These are phyloP conservation scores for Lagocephalus sceleratus DNA, from an alignment of 2,797 vertebrate genomes.

Conservation along the genomic window DNA sequence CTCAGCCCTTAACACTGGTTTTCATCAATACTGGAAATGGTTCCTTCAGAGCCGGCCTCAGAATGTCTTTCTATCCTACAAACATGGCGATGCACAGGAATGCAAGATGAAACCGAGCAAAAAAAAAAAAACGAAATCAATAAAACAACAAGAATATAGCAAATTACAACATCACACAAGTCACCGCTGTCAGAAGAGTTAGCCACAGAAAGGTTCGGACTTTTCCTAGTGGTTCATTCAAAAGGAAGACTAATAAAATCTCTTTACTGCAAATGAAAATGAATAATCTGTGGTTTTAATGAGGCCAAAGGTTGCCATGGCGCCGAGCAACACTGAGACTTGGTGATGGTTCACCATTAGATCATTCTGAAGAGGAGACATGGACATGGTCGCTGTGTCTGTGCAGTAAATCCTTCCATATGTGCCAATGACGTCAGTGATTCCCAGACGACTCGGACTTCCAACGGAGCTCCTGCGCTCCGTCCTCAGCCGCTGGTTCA, in stretches of 20 bases:
- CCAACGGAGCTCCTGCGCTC: constrained; percentile 23
- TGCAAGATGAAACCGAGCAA: constrained; percentile 65
- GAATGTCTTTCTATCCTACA: constrained; percentile 21
- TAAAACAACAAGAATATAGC: constrained; percentile 27
- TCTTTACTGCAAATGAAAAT: constrained; percentile 34
- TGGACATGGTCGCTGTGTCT: constrained; percentile 36
- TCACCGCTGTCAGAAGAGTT: constrained; percentile 28
- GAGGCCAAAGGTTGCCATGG: constrained; percentile 34
- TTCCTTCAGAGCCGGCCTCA: constrained; percentile 58
- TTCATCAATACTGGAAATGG: constrained; percentile 56
- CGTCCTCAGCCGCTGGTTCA: constrained; percentile 36
- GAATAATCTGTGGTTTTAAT: constrained; percentile 27
- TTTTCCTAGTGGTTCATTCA: constrained; percentile 33
- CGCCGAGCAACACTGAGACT: constrained; percentile 32
- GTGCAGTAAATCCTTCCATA: constrained; percentile 56
- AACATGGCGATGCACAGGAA: constrained; percentile 69
- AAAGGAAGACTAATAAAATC: constrained; percentile 39
- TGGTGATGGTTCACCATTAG: constrained; percentile 45
- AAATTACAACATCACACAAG: constrained; percentile 34
- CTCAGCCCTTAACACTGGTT: constrained; percentile 39
- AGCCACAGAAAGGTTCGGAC: constrained; percentile 35
- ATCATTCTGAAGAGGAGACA: constrained; percentile 42
- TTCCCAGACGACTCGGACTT: constrained; percentile 41
- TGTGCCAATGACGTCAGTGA: constrained; percentile 63
- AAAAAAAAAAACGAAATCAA: constrained; percentile 26